These are phyloP conservation scores for Gouania willdenowi DNA, from an alignment of 2,797 vertebrate species.

Conservation along the genomic window DNA sequence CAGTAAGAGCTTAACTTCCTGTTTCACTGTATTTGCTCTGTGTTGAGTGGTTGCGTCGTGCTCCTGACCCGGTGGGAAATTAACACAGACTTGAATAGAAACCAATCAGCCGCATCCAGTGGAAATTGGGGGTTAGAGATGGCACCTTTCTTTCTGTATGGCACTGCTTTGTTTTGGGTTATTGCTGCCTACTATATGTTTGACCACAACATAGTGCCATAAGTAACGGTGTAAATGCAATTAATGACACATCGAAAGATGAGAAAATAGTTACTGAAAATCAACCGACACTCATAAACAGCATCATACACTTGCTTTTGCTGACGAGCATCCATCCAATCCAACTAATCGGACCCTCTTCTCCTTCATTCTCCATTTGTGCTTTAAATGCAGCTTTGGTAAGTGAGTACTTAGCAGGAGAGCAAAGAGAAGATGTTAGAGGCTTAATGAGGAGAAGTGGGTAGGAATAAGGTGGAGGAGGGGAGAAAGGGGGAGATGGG, in stretches of 20 bases:
- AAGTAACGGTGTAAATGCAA: conserved; percentile 28
- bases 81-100: no score
- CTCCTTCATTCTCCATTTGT: conserved; percentile 28
- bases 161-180: conserved; percentile 29
- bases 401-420: conserved; percentile 42
- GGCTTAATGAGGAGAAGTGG: conserved; percentile 40
- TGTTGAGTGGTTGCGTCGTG: no score
- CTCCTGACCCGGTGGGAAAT: no score
- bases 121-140: conserved; percentile 2
- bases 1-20: no score
- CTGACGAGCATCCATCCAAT: conserved; percentile 1
- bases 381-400: conserved; percentile 46
- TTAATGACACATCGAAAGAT: conserved; percentile 5
- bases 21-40: no score
- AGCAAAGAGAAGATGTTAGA: conserved; percentile 25
- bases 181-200: conserved; percentile 13
- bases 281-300: background rate
- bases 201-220: conserved; percentile 17
- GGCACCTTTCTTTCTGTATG: background rate
- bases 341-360: conserved; percentile 27
- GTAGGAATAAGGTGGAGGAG: conserved; percentile 19
- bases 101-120: no score
- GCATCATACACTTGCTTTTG: conserved; percentile 1
- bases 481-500: background rate
- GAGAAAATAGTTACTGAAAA: background rate